These are phyloP conservation scores for Piezodorus guildinii DNA, from an alignment of 1,140 invertebrate genomes.

Conservation along the genomic window DNA sequence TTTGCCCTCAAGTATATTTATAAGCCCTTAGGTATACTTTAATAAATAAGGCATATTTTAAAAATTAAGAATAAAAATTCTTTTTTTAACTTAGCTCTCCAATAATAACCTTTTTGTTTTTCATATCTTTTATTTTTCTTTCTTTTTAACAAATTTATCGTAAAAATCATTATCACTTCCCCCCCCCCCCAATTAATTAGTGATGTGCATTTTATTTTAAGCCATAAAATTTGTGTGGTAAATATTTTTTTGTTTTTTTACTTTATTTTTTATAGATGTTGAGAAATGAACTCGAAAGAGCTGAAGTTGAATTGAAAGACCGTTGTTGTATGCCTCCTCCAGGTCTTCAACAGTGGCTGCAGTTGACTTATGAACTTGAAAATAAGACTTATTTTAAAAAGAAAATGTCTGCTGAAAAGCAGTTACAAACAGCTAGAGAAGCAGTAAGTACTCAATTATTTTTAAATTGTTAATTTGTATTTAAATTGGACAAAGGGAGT, in stretches of 20 bases:
- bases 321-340: conserved; percentile 74
- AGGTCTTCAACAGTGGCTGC: conserved; percentile 85
- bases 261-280: conserved; percentile 46
- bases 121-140: too few species aligned
- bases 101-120: too few species aligned
- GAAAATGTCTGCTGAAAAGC: conserved; percentile 69
- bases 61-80: too few species aligned
- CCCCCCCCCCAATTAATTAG: too few species aligned
- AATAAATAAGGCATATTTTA: too few species aligned
- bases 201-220: neutral
- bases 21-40: too few species aligned
- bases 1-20: too few species aligned
- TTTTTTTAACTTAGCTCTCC: too few species aligned
- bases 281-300: conserved; percentile 64
- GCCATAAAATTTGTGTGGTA: neutral
- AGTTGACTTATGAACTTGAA: conserved; percentile 88
- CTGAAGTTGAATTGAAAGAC: conserved; percentile 79
- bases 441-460: conserved; percentile 47
- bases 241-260: neutral
- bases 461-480: too few species aligned
- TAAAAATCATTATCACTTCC: too few species aligned
- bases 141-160: too few species aligned
- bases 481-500: too few species aligned
- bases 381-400: conserved; percentile 78
- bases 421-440: conserved; percentile 76